These are phyloP conservation scores for Oryzias curvinotus DNA, from an alignment of 2,113 vertebrate genomes.

Conservation along the genomic window DNA sequence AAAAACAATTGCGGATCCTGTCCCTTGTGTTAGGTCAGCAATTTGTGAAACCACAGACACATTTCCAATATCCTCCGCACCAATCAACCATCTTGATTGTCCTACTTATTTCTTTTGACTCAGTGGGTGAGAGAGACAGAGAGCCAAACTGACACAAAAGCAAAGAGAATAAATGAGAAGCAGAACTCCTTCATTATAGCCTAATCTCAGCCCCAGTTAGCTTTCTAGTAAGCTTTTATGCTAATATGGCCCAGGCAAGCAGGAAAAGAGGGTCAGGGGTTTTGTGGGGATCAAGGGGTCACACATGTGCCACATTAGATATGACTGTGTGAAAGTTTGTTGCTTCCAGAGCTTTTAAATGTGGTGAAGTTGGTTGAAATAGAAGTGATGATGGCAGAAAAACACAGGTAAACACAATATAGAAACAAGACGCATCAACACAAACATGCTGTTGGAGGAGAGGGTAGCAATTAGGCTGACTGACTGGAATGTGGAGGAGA, in stretches of 20 bases:
- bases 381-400: conserved; percentile 28
- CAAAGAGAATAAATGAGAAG: conserved; percentile 26
- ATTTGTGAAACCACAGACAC: conserved; percentile 66
- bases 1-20: conserved; percentile 58
- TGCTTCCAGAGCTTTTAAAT: conserved; percentile 3
- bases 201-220: conserved; percentile 53
- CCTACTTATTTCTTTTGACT: conserved; percentile 64
- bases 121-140: conserved; percentile 45
- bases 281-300: conserved; percentile 33
- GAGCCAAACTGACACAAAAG: conserved; percentile 43
- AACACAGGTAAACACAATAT: conserved; percentile 35
- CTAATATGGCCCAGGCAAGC: conserved; percentile 52
- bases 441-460: conserved; percentile 45
- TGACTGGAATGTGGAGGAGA: conserved; percentile 53
- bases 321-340: conserved; percentile 12
- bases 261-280: conserved; percentile 59
- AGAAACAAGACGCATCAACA: conserved; percentile 35
- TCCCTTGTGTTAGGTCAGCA: conserved; percentile 66
- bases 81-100: conserved; percentile 66
- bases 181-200: conserved; percentile 46
- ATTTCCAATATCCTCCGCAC: conserved; percentile 68
- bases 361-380: conserved; percentile 45
- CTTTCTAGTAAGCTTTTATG: conserved; percentile 51
- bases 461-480: conserved; percentile 66
- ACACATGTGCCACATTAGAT: conserved; percentile 47